Conservation (phyloP, 2,888 invertebrate genomes). For the Orthosia gracilis region DNA sequence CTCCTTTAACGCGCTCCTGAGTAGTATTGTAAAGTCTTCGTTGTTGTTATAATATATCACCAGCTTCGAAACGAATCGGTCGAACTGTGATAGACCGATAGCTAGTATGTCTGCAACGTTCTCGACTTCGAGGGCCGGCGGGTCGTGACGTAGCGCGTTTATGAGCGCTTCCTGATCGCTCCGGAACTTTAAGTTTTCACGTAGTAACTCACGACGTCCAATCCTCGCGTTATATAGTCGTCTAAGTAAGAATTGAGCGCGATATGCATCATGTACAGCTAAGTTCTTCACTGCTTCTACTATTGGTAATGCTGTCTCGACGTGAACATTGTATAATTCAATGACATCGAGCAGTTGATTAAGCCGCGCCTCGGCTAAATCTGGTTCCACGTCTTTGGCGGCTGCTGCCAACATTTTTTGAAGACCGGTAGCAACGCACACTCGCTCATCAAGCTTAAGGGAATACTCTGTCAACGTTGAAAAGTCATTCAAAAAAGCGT, state of each 20-base stretch:
- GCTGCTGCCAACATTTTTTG: slow-evolving; percentile 67
- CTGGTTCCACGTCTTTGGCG: slow-evolving; percentile 56
- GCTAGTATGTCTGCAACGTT: slow-evolving; percentile 63
- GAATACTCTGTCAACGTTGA: slow-evolving; percentile 75
- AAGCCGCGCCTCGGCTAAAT: slow-evolving; percentile 54
- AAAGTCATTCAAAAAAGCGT: slow-evolving; percentile 73
- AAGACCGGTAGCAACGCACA: slow-evolving; percentile 61
- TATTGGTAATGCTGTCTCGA: slow-evolving; percentile 66
- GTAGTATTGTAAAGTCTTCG: slow-evolving; percentile 70
- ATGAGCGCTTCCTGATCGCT: slow-evolving; percentile 76
- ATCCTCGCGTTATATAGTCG: slow-evolving; percentile 72
- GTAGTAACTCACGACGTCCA: slow-evolving; percentile 75
- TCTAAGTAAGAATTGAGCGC: slow-evolving; percentile 64
- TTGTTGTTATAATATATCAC: slow-evolving; percentile 77
- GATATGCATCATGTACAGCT: slow-evolving; percentile 63
- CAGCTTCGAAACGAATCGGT: slow-evolving; percentile 74
- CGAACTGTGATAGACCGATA: slow-evolving; percentile 51
- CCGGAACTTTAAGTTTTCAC: slow-evolving; percentile 71
- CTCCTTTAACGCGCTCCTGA: not conserved
- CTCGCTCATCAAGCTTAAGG: slow-evolving; percentile 71
- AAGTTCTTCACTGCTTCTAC: slow-evolving; percentile 66
- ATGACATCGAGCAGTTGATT: slow-evolving; percentile 71
- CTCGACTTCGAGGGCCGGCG: slow-evolving; percentile 65
- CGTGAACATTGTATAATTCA: slow-evolving; percentile 66
- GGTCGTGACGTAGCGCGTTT: slow-evolving; percentile 79